Base-by-base conservation (phyloP, 2,797 vertebrate genomes). In the Acanthurus leucopareius region DNA sequence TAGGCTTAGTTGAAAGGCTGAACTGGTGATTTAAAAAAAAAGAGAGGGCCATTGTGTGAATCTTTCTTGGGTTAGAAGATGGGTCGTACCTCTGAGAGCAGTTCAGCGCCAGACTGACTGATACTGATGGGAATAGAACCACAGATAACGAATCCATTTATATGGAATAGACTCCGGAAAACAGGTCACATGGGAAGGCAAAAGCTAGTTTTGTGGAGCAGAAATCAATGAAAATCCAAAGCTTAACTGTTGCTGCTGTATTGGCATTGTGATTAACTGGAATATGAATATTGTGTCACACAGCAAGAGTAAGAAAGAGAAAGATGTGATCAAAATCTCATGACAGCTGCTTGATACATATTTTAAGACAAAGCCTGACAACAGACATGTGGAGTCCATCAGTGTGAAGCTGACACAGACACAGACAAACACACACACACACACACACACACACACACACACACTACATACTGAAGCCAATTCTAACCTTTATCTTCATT, bases 391-490 rank as follows among this genome's bases (percentile, higher is more conserved):
- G 3, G 45, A 57, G 22, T 25, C 8, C 4, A 17, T 38, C 38
- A 63, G 7, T 32, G 32, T 47, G 47, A 61, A 7, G 28, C 10
- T 14, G 35, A 52, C 51, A 52, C 28, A 35, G 11, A 25, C 52
- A 3, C 4, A 32, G n/a, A 52, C 51, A 20, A 38, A 8, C 4
- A 4, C 8, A 51, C 19, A 61, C n/a, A 42, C 42, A 61, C 32
- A 69, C 57, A 67, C 10, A 59, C 60, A 54, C 28, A 67, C 10
- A 59, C 62, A 69, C 59, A 68, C 11, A 61, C 61, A 56, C 42
- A 66, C 28, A 19, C 8, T 3, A 17, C 38, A 14, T 2, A 15
- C 38, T 14, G 14, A 16, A 70, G 42, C 64, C 71, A 51, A 2
- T 4, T 14, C 56, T 10, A 7, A 45, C 9, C 32, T 38, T 42